phyloP scores from a whole-genome alignment of 2,888 invertebrate genomes.

The Anoplius nigerrimus region DNA sequence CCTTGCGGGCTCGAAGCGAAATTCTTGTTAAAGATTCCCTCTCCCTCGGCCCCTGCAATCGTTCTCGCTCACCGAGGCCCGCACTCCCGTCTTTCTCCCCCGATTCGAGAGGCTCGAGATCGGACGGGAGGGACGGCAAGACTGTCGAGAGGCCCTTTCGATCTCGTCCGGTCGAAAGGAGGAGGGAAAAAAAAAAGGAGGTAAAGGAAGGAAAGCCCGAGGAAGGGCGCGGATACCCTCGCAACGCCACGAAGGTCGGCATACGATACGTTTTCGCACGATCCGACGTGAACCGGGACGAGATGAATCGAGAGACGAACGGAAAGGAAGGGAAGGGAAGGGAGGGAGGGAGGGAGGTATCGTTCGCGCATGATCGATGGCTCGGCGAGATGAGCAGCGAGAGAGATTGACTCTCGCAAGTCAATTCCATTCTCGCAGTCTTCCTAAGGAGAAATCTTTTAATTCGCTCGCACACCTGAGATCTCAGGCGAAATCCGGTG shows the following conservation, averaged over 20 bases:
- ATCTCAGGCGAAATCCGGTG: too few relatives aligned
- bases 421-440: too few relatives aligned
- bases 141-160: conserved; percentile 17
- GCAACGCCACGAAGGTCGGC: conserved; percentile 23
- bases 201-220: conserved; percentile 32
- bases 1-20: conserved; percentile 51
- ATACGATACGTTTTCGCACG: conserved; percentile 51
- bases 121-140: conserved; percentile 6
- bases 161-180: conserved; percentile 29
- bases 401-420: conserved; percentile 4
- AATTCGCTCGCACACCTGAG: too few relatives aligned
- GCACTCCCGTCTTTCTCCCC: conserved; percentile 25
- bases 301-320: too few relatives aligned
- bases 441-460: too few relatives aligned
- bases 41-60: conserved; percentile 9
- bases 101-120: conserved; percentile 17
- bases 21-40: conserved; percentile 55
- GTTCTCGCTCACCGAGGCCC: conserved; percentile 26
- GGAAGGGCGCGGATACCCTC: conserved; percentile 23
- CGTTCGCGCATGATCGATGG: conserved; percentile 13
- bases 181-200: conserved; percentile 33
- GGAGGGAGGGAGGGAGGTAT: neutral
- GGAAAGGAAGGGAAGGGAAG: too few relatives aligned
- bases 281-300: conserved; percentile 14
- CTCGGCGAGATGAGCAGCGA: neutral